phyloP scores from a whole-genome alignment of 2,113 vertebrate species.

The Antechinus stuartii region DNA sequence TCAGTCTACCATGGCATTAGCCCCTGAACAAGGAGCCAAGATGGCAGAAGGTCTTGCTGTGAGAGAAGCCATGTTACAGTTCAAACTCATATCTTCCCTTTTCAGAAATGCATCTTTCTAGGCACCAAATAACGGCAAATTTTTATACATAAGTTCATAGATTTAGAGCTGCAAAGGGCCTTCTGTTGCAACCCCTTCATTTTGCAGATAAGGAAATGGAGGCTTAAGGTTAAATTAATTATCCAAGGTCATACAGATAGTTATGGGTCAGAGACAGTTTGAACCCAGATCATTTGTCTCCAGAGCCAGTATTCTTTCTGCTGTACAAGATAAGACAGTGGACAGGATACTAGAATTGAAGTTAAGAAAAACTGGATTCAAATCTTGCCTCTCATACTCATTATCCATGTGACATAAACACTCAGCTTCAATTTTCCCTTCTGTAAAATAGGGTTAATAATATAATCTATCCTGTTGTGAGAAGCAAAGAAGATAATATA shows the following conservation, averaged over 20 bases:
- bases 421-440: background rate
- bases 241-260: background rate
- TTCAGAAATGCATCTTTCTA: background rate
- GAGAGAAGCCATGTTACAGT: background rate
- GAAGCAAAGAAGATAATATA: background rate
- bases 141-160: background rate
- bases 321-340: background rate
- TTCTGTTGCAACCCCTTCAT: background rate
- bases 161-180: background rate
- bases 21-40: constrained; percentile 19
- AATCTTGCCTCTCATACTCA: background rate
- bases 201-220: background rate
- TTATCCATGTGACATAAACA: background rate
- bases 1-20: constrained; percentile 39
- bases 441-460: background rate
- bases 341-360: background rate
- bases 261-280: background rate
- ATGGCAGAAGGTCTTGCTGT: background rate
- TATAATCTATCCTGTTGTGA: background rate
- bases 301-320: background rate
- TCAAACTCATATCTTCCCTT: background rate
- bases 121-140: background rate
- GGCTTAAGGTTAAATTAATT: background rate
- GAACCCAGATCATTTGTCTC: background rate
- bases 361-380: background rate